phyloP scores from a whole-genome alignment of 1,140 invertebrate species.

The Ostrea denselamellosa region DNA sequence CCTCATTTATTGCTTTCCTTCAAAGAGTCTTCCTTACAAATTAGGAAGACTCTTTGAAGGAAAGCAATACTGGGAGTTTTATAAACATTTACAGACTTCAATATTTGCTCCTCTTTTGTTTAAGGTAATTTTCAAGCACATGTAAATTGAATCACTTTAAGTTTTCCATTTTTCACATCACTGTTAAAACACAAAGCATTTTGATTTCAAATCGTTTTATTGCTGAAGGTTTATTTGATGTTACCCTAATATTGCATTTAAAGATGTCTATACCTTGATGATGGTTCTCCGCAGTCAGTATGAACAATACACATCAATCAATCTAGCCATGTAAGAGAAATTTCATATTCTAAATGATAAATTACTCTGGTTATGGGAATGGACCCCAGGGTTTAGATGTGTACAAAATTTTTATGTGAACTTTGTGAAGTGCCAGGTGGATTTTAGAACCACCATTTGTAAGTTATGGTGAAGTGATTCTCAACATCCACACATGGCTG shows the following conservation, averaged over 20 bases:
- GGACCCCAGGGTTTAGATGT: neutral
- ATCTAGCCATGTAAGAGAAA: neutral
- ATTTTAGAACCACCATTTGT: neutral
- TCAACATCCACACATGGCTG: neutral
- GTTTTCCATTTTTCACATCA: neutral
- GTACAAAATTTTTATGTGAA: conserved; percentile 24
- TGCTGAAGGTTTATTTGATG: neutral
- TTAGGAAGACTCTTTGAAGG: conserved; percentile 9
- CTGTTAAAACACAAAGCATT: conserved; percentile 34
- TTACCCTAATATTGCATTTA: neutral
- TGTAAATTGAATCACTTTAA: conserved; percentile 12
- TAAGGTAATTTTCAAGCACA: conserved; percentile 33
- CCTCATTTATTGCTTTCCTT: conserved; percentile 28
- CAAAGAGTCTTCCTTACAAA: no score
- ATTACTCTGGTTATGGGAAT: neutral
- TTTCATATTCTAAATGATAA: neutral
- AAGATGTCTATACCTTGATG: neutral
- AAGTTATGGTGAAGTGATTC: neutral
- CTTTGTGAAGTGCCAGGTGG: conserved; percentile 30
- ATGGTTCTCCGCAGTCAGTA: neutral
- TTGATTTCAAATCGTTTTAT: conserved; percentile 30
- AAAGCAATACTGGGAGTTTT: neutral
- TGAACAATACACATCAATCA: conserved; percentile 25
- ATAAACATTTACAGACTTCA: conserved; percentile 4
- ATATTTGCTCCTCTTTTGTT: conserved; percentile 15